These are phyloP conservation scores for Heliangelus exortis DNA, from an alignment of 2,797 vertebrate species.

Conservation along the genomic window DNA sequence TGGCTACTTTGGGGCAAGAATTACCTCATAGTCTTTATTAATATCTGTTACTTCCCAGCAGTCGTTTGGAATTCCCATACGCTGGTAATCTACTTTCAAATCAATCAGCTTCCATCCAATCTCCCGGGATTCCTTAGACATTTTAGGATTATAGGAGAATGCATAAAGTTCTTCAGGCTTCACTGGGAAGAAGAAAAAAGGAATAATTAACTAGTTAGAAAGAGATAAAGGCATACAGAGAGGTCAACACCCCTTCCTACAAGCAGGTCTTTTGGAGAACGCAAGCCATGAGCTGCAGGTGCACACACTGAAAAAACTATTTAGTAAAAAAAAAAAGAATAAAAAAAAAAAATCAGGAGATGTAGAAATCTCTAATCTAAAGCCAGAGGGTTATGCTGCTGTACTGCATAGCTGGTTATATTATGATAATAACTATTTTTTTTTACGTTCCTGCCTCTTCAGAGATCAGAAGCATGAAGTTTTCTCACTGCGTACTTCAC, in stretches of 20 bases:
- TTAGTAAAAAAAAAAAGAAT: too few species aligned
- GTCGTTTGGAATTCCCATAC: slow-evolving; percentile 83
- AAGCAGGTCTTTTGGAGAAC: not conserved
- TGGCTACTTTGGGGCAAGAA: not conserved
- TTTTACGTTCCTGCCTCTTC: not conserved
- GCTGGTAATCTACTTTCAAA: slow-evolving; percentile 77
- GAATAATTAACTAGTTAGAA: not conserved
- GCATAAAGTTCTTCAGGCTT: slow-evolving; percentile 84
- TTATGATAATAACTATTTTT: not conserved
- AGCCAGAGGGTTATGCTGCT: not conserved
- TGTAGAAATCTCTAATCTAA: not conserved
- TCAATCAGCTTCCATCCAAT: slow-evolving; percentile 79
- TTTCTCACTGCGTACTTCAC: not conserved
- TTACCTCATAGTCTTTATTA: slow-evolving; percentile 84
- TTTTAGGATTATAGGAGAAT: slow-evolving; percentile 84
- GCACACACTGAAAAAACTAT: too few species aligned
- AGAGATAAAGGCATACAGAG: not conserved
- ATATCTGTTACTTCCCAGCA: slow-evolving; percentile 80
- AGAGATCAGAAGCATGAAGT: not conserved
- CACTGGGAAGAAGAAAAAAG: slow-evolving; percentile 58
- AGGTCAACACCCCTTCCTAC: not conserved
- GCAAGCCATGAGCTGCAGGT: not conserved
- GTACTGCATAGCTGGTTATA: not conserved
- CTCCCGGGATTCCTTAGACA: slow-evolving; percentile 75
- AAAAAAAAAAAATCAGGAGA: not conserved